Conservation (phyloP, 2,113 vertebrate genomes). For the Penelope pileata region DNA sequence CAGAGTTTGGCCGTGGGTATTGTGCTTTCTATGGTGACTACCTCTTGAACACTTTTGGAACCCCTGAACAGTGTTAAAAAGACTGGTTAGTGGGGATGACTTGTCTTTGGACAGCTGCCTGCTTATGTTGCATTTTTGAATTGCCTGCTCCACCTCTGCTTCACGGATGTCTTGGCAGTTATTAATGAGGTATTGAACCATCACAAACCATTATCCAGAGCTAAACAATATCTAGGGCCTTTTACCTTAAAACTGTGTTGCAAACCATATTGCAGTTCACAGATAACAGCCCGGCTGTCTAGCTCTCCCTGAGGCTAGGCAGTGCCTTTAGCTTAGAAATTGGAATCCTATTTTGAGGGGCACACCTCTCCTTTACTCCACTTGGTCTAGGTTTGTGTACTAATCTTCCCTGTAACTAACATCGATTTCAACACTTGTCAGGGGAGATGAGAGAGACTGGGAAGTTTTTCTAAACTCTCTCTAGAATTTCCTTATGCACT, state of each 20-base stretch:
- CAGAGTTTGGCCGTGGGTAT: neutral
- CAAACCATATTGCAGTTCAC: neutral
- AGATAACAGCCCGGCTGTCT: neutral
- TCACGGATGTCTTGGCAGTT: conserved; percentile 22
- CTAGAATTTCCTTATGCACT: neutral
- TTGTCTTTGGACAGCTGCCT: conserved; percentile 28
- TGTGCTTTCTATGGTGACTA: neutral
- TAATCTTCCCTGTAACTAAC: neutral
- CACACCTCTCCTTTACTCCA: neutral
- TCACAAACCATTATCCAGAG: neutral
- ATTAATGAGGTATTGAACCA: conserved; percentile 32
- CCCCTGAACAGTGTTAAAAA: neutral
- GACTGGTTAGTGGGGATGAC: neutral
- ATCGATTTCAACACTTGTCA: neutral
- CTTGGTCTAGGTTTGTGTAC: neutral
- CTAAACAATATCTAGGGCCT: neutral
- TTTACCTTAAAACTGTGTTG: neutral
- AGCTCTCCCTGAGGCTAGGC: neutral
- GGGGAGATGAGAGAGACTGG: neutral
- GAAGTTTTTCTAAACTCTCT: neutral
- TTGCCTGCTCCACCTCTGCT: neutral
- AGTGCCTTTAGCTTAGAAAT: neutral
- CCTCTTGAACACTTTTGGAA: neutral
- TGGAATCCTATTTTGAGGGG: neutral
- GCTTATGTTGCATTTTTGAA: conserved; percentile 27